phyloP scores from a whole-genome alignment of 1,140 invertebrate species.

The Plectus sambesii region DNA sequence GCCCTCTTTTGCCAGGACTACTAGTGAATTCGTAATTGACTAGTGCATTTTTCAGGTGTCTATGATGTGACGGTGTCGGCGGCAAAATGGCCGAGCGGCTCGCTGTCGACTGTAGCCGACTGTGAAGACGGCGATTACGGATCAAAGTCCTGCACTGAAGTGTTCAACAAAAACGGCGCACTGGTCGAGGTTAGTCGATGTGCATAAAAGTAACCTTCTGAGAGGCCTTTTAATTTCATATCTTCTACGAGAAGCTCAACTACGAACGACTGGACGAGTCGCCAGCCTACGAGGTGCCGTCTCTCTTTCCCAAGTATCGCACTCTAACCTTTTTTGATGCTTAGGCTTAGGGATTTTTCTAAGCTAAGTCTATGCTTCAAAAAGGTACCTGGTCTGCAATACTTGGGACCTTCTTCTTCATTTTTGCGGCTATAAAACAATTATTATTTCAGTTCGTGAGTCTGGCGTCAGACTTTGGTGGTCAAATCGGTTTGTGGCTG shows the following conservation, averaged over 20 bases:
- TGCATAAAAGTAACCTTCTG: no score
- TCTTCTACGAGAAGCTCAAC: conserved; percentile 29
- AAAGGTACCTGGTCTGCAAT: no score
- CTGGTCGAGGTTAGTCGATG: conserved; percentile 26
- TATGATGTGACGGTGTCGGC: conserved; percentile 29
- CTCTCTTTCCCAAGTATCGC: no score
- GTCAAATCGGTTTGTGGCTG: conserved; percentile 28
- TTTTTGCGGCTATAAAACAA: conserved; percentile 3
- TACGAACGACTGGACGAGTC: conserved; percentile 26
- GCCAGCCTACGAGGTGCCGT: conserved; percentile 24
- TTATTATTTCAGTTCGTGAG: conserved; percentile 19
- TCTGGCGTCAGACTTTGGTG: conserved; percentile 25
- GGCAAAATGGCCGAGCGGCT: conserved; percentile 19
- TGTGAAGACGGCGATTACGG: conserved; percentile 21
- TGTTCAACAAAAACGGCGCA: conserved; percentile 26
- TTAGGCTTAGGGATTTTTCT: no score
- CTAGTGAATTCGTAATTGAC: no score
- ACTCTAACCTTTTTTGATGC: no score
- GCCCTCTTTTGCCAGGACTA: no score
- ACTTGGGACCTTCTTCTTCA: conserved; percentile 14
- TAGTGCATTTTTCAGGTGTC: no score
- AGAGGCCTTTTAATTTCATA: no score
- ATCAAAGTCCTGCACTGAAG: conserved; percentile 16
- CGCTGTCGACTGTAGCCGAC: conserved; percentile 17
- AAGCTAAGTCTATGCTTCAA: no score